Evolutionary conservation across 2,797 vertebrate species (phyloP), one percentile per base, ranked within the genome.

Genomic region (Enteromius mattozi): DNA sequence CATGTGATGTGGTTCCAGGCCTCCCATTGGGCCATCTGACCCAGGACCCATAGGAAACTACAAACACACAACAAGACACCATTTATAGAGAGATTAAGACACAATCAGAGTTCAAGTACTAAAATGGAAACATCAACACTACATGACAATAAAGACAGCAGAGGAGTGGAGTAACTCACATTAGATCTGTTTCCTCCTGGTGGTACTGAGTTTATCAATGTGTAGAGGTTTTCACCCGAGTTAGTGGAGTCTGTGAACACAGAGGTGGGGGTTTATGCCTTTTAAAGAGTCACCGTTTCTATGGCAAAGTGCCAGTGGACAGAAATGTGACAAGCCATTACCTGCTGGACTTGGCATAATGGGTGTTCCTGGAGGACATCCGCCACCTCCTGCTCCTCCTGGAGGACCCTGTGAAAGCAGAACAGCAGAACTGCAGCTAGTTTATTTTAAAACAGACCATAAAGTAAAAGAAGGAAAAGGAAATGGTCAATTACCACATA

Each of bases 291-390:
- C 21, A 13, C 16, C 42, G 21, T 35, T 54, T 35, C 3, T 19
- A 19, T 33, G 24, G 10, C 12, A 51, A 54, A 75, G 27, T 10
- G 27, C 5, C 10, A 54, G 77, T 30, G 16, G 24, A 51, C 21
- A 45, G 24, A 47, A 19, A 71, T 21, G 19, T 9, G 17, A 56
- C 14, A 33, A 49, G n/a, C 59, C 9, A 66, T 76, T 92, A 99
- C 98, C 98, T 96, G 98, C 98, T 89, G 98, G 98, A 91, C 98
- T 99, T 90, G 98, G 98, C 97, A 99, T 99, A 92, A 99, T 99
- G 88, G 97, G 98, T 79, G 98, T 99, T 94, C 98, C 98, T 5
- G 98, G 98, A 83, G 98, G 98, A 83, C 98, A 97, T 6, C 98
- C 97, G 10, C 98, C 98, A 9, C 97, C 97, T 19, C 97, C 98